Conservation (phyloP, 1,140 invertebrate species). For the silkworm (Bombyx mori) region ASM3026992v2 NC_085112.1:6655501-6656000, state of each 20-base stretch:
- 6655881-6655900: no score
- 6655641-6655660: conserved; percentile 13
- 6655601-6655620: conserved; percentile 23
- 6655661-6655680: conserved; percentile 7
- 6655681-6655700: conserved; percentile 25
- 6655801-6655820: conserved; percentile 40
- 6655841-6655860: no score
- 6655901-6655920: no score
- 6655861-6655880: no score
- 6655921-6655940: no score
- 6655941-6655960: no score
- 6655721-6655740: conserved; percentile 30
- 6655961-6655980: no score
- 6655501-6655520: conserved; percentile 62
- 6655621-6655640: conserved; percentile 22
- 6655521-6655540: conserved; percentile 64
- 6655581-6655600: conserved; percentile 70
- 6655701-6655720: conserved; percentile 2
- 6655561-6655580: conserved; percentile 67
- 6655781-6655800: conserved; percentile 47
- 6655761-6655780: conserved; percentile 47
- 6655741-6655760: conserved; percentile 52
- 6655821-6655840: conserved; percentile 32
- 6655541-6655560: conserved; percentile 70
- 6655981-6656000: no score